Base-by-base conservation (phyloP, 2,888 invertebrate genomes). In the Cancer borealis region DNA sequence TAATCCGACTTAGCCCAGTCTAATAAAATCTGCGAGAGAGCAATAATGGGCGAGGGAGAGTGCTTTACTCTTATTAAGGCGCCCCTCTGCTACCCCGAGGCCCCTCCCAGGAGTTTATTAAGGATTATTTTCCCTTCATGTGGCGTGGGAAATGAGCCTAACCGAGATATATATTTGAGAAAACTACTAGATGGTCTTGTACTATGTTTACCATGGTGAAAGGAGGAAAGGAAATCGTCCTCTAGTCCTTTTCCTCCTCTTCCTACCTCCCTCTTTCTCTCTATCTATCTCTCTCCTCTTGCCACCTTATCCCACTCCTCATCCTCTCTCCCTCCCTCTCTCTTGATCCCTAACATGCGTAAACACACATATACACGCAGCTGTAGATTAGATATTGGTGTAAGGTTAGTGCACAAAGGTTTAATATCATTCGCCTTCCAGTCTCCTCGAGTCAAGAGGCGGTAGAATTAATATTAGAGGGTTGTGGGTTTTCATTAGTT, bases 11-110 rank as follows among this genome's bases (percentile, higher is more conserved):
- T 92, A 94, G 94, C 94, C 92, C 89, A 49, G 88, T 79, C 89
- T 94, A 94, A 94, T 94, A 94, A 92, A 94, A 94, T 92, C 92
- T 94, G 94, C 73, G 92, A 92, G 94, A 92, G 91, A 89, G 92
- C 94, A 94, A 94, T 94, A 94, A 94, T 88, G 88, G 47, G 46
- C 92, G 92, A 92, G 84, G 93, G 91, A 73, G 91, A 49, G 73
- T 79, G 93, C 90, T 93, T 93, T 93, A 79, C 90, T 73, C 93
- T 90, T 93, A 93, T 93, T 93, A 93, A 26, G 89, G 26, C 45
- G 91, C 39, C 45, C 84, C 60, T 21, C 60, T 17, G 60, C 84
- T 39, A 12, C 84, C 39, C 84, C 39, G 39, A 39, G 21, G 88
- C 45, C 47, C 79, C 91, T 60, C 93, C 84, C 79, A 46, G 39